These are phyloP conservation scores for Spicauda simplicius DNA, from an alignment of 2,888 invertebrate species.

Conservation along the genomic window DNA sequence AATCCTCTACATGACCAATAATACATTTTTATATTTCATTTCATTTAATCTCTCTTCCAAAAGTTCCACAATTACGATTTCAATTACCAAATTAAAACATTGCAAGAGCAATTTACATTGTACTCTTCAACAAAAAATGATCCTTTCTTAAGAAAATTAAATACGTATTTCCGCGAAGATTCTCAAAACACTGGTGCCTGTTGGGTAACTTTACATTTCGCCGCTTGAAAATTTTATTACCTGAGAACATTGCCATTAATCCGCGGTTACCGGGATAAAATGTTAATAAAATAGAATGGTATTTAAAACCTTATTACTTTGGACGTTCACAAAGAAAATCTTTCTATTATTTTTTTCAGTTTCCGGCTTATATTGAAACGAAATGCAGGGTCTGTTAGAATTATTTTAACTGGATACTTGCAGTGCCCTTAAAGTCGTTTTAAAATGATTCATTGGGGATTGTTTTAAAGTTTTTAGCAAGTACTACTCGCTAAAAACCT, in stretches of 20 bases:
- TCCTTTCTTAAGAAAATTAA: not conserved
- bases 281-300: not conserved
- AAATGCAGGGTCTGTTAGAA: too few species aligned
- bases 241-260: slow-evolving; percentile 3
- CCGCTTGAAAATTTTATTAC: not conserved
- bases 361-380: too few species aligned
- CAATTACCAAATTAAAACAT: not conserved
- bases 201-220: not conserved
- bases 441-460: too few species aligned
- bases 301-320: too few species aligned
- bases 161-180: not conserved
- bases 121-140: not conserved
- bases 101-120: not conserved
- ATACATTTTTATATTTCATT: too few species aligned
- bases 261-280: not conserved
- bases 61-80: not conserved
- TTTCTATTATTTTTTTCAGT: too few species aligned
- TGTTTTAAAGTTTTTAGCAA: too few species aligned
- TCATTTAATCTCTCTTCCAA: not conserved
- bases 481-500: too few species aligned
- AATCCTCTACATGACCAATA: too few species aligned
- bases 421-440: too few species aligned
- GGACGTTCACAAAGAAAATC: too few species aligned
- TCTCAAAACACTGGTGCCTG: not conserved
- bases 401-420: too few species aligned